Base-by-base conservation (phyloP, 1,140 invertebrate genomes). In the Aphaenogaster floridana region DNA sequence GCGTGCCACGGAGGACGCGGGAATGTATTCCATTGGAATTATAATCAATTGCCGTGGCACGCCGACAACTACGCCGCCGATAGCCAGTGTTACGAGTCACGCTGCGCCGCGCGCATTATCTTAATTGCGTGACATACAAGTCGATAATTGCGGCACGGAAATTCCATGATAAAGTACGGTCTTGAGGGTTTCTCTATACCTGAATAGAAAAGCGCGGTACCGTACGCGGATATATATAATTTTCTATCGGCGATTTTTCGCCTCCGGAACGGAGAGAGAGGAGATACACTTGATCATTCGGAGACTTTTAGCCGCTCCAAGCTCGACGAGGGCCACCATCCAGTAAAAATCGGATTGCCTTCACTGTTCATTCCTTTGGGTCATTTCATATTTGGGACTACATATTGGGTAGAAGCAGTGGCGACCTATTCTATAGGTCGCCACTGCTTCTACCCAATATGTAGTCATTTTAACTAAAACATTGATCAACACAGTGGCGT, bases 1-100 rank as follows among this genome's bases (percentile, higher is more conserved):
- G 48, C 63, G 76, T 69, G 17, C 72, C 21, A 34, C 21, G 52
- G 86, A 72, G 52, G 86, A 72, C 71, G 89, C 54, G 77, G 63
- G 71, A 88, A 90, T 90, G 78, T 77, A 90, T 83, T 78, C 59
- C 52, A 72, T 90, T 66, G 34, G 86, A 88, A 88, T 90, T 74
- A 79, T 79, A 54, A 90, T 69, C 42, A 86, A 80, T 72, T 50
- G 87, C 13, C 45, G 63, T 72, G 86, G 71, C 77, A 64, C 63
- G 66, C 57, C 28, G 52, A 45, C 57, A 59, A n/a, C 71, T 28
- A 59, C 36, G 42, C n/a, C 57, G 86, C 76, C 86, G 54, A 74
- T 72, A 59, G n/a, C 11, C 54, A 34, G 68, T 8, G 52, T 85
- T 68, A 76, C 57, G 39, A 63, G 74, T 74, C 72, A 76, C 76